phyloP scores from a whole-genome alignment of 2,888 invertebrate genomes.

The Ctena decussata region DNA sequence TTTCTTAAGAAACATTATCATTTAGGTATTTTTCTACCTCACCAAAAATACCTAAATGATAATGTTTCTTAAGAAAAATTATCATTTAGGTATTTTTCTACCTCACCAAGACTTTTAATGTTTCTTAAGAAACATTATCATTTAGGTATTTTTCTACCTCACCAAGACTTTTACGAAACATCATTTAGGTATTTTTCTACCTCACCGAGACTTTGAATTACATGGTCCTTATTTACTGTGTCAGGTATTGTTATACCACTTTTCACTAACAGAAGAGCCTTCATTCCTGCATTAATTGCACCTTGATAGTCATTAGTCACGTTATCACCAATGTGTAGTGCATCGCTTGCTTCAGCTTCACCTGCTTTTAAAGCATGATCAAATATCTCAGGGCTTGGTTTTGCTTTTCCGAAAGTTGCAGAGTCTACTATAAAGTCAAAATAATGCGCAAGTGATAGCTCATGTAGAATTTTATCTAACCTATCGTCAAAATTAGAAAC shows the following conservation, averaged over 20 bases:
- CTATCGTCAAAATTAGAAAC: conserved; percentile 97
- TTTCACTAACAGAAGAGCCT: conserved; percentile 88
- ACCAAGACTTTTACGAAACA: conserved; percentile 32
- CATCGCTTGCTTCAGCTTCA: conserved; percentile 89
- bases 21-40: too few relatives aligned
- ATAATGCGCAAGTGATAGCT: conserved; percentile 90
- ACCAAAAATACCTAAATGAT: too few relatives aligned
- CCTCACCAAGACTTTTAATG: not conserved
- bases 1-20: too few relatives aligned
- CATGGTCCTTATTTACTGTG: conserved; percentile 34
- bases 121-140: too few relatives aligned
- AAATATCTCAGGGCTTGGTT: conserved; percentile 93
- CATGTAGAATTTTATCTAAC: conserved; percentile 90
- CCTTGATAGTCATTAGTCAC: conserved; percentile 92
- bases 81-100: too few relatives aligned
- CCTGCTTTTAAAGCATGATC: conserved; percentile 89
- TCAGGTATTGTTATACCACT: conserved; percentile 24
- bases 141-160: too few relatives aligned
- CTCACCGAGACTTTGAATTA: conserved; percentile 40
- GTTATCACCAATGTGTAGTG: conserved; percentile 95
- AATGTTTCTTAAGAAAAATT: too few relatives aligned
- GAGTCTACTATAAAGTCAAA: conserved; percentile 95
- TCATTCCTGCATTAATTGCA: conserved; percentile 93
- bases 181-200: not conserved
- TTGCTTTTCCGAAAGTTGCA: conserved; percentile 91